Base-by-base conservation (phyloP, 2,888 invertebrate species). In the Orthosia gracilis region DNA sequence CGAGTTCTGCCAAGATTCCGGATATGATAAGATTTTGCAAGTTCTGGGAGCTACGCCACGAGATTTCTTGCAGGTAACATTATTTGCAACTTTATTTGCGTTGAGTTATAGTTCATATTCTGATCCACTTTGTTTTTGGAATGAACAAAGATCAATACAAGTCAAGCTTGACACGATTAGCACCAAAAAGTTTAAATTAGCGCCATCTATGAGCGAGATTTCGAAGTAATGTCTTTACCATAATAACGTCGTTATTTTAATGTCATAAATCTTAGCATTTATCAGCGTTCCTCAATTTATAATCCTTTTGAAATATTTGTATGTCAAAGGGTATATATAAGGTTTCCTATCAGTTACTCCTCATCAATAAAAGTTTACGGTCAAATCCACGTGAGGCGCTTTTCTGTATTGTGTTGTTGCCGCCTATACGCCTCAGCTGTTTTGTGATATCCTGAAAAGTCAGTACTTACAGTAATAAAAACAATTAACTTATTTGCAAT, bases 21-120 rank as follows among this genome's bases (percentile, higher is more conserved):
- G 99, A n/a, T 99, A 99, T 91, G 99, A 99, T 91, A 99, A 99
- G 94, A 99, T 99, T 82, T 97, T 99, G 52, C 98, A 99, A 95
- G 99, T 99, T 11, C 96, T 99, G 7, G 99, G 99, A 61, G 99
- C 99, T 26, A 99, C 99, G 31, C 99, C 99, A 0, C 97, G 99
- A 80, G 99, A 99, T 94, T 99, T 99, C 94, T 96, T 99, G 85
- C 99, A 99, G 97, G 99, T 91, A 17, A 5, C n/a, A 47, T 65
- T 4, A 50, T 54, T 72, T 7, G 2, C 4, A 17, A 52, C 23
- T 15, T 47, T 58, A 68, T 21, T 31, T 18, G 1, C 7, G 21
- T 54, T 4, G 15, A 40, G 9, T 40, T 0, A 2, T 13, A 31
- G 45, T 49, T 66, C 26, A 3, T 40, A 21, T 4, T 40, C 12